phyloP scores from a whole-genome alignment of 2,113 vertebrate genomes.

The Tetraodon nigroviridis region DNA sequence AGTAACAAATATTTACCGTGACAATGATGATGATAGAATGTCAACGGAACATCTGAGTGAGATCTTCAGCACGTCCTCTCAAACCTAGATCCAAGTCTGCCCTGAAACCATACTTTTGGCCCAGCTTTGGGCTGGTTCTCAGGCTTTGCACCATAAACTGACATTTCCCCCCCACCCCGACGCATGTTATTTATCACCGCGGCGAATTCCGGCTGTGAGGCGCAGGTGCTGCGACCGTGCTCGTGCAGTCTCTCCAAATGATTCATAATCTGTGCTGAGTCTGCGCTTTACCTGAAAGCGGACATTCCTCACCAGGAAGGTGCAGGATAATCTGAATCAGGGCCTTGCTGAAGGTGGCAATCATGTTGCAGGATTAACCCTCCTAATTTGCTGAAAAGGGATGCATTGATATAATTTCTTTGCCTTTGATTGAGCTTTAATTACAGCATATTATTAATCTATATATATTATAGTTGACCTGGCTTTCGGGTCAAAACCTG shows the following conservation, averaged over 20 bases:
- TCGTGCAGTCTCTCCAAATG: slow-evolving; percentile 57
- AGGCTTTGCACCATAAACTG: not conserved
- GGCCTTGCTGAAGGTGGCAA: slow-evolving; percentile 52
- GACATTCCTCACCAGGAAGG: slow-evolving; percentile 56
- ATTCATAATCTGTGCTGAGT: slow-evolving; percentile 65
- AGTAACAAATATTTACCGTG: too few species aligned
- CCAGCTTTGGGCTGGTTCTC: too few species aligned
- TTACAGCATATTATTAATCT: not conserved
- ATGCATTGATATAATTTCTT: not conserved
- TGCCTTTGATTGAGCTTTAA: slow-evolving; percentile 5
- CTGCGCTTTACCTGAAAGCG: slow-evolving; percentile 52
- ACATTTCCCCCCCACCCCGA: slow-evolving; percentile 9
- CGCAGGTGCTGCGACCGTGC: slow-evolving; percentile 49
- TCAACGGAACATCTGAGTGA: too few species aligned
- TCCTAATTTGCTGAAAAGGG: slow-evolving; percentile 30
- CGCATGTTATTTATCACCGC: slow-evolving; percentile 42
- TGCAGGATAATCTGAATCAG: slow-evolving; percentile 46
- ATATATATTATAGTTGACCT: not conserved
- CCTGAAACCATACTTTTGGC: too few species aligned
- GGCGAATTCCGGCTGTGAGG: slow-evolving; percentile 41
- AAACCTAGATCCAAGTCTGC: too few species aligned
- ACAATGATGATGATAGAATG: too few species aligned
- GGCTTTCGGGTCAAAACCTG: too few species aligned
- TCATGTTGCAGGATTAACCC: slow-evolving; percentile 59
- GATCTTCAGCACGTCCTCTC: too few species aligned